phyloP scores from a whole-genome alignment of 1,140 invertebrate species.

The Zelostemma sp. region DNA sequence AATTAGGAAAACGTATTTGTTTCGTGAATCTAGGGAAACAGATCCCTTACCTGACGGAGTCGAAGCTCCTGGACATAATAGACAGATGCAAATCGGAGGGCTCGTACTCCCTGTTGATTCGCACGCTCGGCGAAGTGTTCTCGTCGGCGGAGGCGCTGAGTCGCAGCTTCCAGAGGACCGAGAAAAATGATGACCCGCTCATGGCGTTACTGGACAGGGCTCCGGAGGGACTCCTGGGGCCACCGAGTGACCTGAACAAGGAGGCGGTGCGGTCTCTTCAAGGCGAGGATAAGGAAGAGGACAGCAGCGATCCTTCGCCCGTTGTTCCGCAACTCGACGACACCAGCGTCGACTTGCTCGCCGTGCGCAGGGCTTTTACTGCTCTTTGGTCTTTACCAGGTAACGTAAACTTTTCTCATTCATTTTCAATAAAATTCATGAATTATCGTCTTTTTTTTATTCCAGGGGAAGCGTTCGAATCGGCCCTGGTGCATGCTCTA shows the following conservation, averaged over 20 bases:
- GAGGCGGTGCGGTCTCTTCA: slow-evolving; percentile 79
- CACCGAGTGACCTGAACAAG: slow-evolving; percentile 72
- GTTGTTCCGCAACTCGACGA: slow-evolving; percentile 69
- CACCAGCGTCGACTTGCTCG: slow-evolving; percentile 73
- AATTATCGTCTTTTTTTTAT: slow-evolving; percentile 6
- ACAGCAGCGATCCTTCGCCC: slow-evolving; percentile 74
- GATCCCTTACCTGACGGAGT: slow-evolving; percentile 76
- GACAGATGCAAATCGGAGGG: slow-evolving; percentile 74
- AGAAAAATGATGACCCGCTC: slow-evolving; percentile 65
- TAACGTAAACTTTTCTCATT: no score
- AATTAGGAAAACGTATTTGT: background rate
- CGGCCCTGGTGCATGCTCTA: slow-evolving; percentile 84
- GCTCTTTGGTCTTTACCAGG: slow-evolving; percentile 70
- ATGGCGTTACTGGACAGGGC: slow-evolving; percentile 69
- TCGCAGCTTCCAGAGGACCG: slow-evolving; percentile 75
- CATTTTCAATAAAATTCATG: no score
- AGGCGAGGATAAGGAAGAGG: slow-evolving; percentile 88
- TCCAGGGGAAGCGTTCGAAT: slow-evolving; percentile 74
- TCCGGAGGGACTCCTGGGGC: slow-evolving; percentile 61
- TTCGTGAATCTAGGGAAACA: slow-evolving; percentile 59
- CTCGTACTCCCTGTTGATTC: slow-evolving; percentile 77
- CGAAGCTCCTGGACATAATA: slow-evolving; percentile 76
- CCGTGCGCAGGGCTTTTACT: slow-evolving; percentile 76
- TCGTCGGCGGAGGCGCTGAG: slow-evolving; percentile 79
- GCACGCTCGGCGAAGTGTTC: slow-evolving; percentile 80